Percentiles rank a stretch among this genome's conserved stretches.
These are phyloP conservation scores for Crepidodera aurea DNA, from an alignment of 2,888 invertebrate species.

Conservation along the genomic window DNA sequence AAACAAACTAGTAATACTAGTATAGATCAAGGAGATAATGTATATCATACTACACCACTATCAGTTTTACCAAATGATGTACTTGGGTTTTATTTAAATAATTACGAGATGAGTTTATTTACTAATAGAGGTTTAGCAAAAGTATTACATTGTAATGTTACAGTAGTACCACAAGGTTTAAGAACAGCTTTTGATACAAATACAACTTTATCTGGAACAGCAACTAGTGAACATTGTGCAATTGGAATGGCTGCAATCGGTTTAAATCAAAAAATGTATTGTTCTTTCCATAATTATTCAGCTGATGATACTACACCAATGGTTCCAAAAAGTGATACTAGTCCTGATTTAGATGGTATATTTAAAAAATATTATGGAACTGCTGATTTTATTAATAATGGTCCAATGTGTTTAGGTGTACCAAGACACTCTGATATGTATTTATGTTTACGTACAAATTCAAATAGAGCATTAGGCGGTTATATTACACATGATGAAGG, in stretches of 20 bases:
- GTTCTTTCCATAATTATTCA: too few relatives aligned
- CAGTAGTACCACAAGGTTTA: not conserved
- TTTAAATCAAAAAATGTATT: too few relatives aligned
- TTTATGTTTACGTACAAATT: not conserved
- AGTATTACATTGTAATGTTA: not conserved
- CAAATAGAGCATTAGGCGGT: not conserved
- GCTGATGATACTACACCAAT: too few relatives aligned
- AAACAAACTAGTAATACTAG: too few relatives aligned
- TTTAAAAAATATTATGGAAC: not conserved
- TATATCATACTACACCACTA: not conserved
- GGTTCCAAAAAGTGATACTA: not conserved
- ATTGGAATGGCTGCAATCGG: not conserved
- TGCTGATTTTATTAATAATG: not conserved
- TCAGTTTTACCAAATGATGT: not conserved
- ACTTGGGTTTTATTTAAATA: not conserved
- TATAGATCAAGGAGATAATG: not conserved
- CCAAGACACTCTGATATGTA: not conserved
- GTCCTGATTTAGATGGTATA: not conserved
- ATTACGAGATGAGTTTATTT: too few relatives aligned
- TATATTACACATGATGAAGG: not conserved
- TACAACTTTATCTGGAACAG: too few relatives aligned
- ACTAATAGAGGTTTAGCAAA: not conserved
- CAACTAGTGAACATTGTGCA: not conserved
- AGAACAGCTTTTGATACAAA: not conserved
- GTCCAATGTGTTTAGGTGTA: not conserved